Percentiles rank a stretch among this genome's conserved stretches.
These are phyloP conservation scores for Ellobium chinense DNA, from an alignment of 2,888 invertebrate genomes.

Conservation along the genomic window DNA sequence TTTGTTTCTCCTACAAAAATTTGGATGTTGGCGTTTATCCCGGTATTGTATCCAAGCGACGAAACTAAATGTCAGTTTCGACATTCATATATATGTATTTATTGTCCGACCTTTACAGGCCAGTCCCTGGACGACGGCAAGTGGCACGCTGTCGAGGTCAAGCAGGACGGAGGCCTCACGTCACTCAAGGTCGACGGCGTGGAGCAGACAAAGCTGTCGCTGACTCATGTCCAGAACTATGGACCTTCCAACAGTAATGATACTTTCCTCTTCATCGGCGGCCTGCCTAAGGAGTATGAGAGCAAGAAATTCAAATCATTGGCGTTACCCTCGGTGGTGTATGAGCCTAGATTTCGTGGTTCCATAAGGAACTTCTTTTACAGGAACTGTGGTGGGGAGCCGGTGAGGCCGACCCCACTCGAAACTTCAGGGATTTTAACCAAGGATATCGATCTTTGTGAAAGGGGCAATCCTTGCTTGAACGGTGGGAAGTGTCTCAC, in stretches of 20 bases:
- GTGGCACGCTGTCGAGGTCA: constrained; percentile 93
- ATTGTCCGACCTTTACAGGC: neutral
- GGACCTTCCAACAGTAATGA: constrained; percentile 80
- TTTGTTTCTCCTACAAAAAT: too few relatives aligned
- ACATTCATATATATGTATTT: too few relatives aligned
- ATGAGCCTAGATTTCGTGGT: constrained; percentile 94
- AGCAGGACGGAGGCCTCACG: constrained; percentile 89
- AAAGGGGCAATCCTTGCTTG: constrained; percentile 87
- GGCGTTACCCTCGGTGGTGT: constrained; percentile 93
- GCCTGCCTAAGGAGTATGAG: constrained; percentile 95
- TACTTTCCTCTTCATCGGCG: constrained; percentile 89
- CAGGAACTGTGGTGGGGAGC: constrained; percentile 83
- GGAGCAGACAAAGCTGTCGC: constrained; percentile 44
- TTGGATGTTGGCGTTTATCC: neutral
- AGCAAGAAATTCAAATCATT: constrained; percentile 85
- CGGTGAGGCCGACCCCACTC: constrained; percentile 91
- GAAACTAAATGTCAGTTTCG: too few relatives aligned
- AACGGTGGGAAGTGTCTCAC: constrained; percentile 97
- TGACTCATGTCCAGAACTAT: constrained; percentile 90
- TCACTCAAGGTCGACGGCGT: constrained; percentile 92
- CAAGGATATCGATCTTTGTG: constrained; percentile 63
- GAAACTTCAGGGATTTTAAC: constrained; percentile 82
- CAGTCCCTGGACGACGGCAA: constrained; percentile 89
- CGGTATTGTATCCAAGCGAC: too few relatives aligned
- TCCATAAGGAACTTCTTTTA: constrained; percentile 92